Conservation (phyloP, 1,140 invertebrate genomes). For the Heliconius eleuchia region DNA sequence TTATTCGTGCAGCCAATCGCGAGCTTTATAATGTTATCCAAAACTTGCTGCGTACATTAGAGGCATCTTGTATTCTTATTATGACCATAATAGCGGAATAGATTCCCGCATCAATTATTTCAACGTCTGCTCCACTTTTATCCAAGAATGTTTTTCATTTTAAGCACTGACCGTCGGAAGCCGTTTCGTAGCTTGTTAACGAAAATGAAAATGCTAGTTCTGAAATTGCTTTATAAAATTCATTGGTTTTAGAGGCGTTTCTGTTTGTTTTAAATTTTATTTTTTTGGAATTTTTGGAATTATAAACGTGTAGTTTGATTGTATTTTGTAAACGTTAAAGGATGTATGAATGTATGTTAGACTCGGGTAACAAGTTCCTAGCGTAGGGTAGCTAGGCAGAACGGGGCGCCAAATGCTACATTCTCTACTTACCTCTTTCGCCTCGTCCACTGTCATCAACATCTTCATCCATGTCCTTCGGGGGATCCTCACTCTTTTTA, state of each 20-base stretch:
- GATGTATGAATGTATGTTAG: too few species aligned
- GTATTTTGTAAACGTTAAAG: too few species aligned
- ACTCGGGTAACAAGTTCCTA: too few species aligned
- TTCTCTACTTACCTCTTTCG: too few species aligned
- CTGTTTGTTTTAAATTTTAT: background rate
- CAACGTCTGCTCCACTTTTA: constrained; percentile 20
- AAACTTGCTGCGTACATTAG: constrained; percentile 46
- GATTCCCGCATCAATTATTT: constrained; percentile 39
- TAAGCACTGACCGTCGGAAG: constrained; percentile 29
- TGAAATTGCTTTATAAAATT: constrained; percentile 29
- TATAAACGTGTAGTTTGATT: too few species aligned
- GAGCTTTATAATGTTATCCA: constrained; percentile 43
- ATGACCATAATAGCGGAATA: constrained; percentile 35
- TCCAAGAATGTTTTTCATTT: constrained; percentile 31
- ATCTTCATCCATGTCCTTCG: too few species aligned
- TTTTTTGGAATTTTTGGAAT: too few species aligned
- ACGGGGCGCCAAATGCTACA: too few species aligned
- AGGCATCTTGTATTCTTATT: constrained; percentile 46
- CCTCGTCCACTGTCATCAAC: too few species aligned
- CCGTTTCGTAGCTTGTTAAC: constrained; percentile 20
- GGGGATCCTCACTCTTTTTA: too few species aligned
- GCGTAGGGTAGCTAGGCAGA: too few species aligned
- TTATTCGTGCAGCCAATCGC: constrained; percentile 39
- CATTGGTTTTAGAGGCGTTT: constrained; percentile 5
- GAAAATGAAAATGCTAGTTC: constrained; percentile 17